Percentiles rank a stretch among this genome's conserved stretches.
phyloP scores from a whole-genome alignment of 2,888 invertebrate genomes.

The Eurytoma californica region DNA sequence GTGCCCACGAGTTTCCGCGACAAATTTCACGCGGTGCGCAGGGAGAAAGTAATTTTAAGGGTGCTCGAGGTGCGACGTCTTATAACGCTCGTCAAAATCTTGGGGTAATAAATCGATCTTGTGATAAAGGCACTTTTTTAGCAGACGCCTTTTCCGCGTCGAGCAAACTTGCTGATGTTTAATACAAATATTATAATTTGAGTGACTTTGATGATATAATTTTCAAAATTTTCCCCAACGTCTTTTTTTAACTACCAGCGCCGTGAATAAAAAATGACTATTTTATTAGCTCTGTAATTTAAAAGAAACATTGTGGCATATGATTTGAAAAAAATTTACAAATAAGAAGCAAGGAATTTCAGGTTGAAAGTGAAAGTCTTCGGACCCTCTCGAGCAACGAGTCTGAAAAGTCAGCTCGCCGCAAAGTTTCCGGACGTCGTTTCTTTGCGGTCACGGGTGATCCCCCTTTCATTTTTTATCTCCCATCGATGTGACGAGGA shows the following conservation, averaged over 20 bases:
- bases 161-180: neutral
- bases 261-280: neutral
- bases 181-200: too few relatives aligned
- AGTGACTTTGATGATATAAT: too few relatives aligned
- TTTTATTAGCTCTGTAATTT: too few relatives aligned
- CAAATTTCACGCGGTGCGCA: conserved; percentile 39
- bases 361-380: too few relatives aligned
- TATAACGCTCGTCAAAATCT: conserved; percentile 13
- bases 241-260: too few relatives aligned
- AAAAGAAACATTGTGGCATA: too few relatives aligned
- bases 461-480: conserved; percentile 19
- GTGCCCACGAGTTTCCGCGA: conserved; percentile 7
- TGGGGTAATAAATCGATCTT: conserved; percentile 33
- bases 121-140: conserved; percentile 4
- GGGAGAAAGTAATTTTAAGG: conserved; percentile 23
- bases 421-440: neutral
- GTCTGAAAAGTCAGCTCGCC: too few relatives aligned
- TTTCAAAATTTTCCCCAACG: too few relatives aligned
- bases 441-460: neutral
- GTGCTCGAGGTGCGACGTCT: conserved; percentile 17
- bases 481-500: conserved; percentile 20
- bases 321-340: neutral
- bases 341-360: too few relatives aligned
- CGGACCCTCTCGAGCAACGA: too few relatives aligned
- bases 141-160: conserved; percentile 5